A percentile compares a stretch with the other conserved stretches of the same genome.
Evolutionary conservation across 2,113 vertebrate species (phyloP).

Genomic region (Pelvicachromis taeniatus): DNA sequence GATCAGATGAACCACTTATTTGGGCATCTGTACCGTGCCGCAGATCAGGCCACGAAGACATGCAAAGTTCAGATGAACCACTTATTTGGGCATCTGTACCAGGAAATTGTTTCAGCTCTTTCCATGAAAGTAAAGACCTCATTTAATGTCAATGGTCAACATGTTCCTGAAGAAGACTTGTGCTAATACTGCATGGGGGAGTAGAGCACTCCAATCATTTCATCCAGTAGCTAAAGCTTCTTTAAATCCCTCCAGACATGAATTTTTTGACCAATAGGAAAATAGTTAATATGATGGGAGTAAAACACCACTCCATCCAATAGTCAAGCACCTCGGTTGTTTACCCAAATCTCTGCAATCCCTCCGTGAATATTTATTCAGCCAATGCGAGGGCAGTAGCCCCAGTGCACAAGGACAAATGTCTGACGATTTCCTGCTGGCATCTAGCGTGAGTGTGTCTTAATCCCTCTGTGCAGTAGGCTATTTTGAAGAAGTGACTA

Average conservation of each 20-base stretch:
- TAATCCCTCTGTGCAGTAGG: conserved; percentile 39
- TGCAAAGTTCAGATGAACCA: neutral
- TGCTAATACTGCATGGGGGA: conserved; percentile 37
- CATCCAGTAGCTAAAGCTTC: conserved; percentile 61
- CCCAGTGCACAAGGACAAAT: conserved; percentile 26
- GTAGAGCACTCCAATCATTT: conserved; percentile 40
- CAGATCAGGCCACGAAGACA: too few relatives aligned
- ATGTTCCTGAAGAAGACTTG: conserved; percentile 40
- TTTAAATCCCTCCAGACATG: conserved; percentile 64
- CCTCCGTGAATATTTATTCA: conserved; percentile 46
- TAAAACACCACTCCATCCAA: conserved; percentile 40
- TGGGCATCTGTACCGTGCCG: conserved; percentile 15
- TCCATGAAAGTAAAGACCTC: conserved; percentile 36
- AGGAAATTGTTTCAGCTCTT: conserved; percentile 19
- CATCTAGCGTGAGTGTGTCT: conserved; percentile 15
- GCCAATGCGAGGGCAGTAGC: conserved; percentile 42
- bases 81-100: conserved; percentile 21
- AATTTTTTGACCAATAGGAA: conserved; percentile 55
- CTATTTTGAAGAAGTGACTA: neutral
- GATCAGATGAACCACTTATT: neutral
- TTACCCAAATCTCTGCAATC: conserved; percentile 65
- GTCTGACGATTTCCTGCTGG: conserved; percentile 39
- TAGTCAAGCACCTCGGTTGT: conserved; percentile 42
- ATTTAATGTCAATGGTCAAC: conserved; percentile 42
- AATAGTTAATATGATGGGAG: conserved; percentile 43